Percentiles rank a stretch among this genome's conserved stretches.
Conservation (phyloP, 2,797 vertebrate genomes). For the Pseudotriccus pelzelni region DNA sequence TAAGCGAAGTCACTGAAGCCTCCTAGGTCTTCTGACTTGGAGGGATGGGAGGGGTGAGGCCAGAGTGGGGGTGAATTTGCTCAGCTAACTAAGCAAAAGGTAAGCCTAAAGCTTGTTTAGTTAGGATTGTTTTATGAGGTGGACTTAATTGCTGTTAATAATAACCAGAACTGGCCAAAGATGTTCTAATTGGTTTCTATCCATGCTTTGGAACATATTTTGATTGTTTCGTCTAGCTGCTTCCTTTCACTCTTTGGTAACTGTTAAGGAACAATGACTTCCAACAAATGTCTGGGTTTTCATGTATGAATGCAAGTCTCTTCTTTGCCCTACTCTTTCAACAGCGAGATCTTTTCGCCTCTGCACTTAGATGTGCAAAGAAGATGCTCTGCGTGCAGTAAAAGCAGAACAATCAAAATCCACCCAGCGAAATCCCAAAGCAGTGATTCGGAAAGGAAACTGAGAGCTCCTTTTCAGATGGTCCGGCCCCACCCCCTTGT, state of each 20-base stretch:
- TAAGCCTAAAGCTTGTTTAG: not conserved
- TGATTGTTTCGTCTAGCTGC: not conserved
- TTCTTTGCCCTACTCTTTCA: constrained; percentile 40
- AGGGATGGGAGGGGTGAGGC: not conserved
- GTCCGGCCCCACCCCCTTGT: constrained; percentile 45
- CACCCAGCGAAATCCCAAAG: constrained; percentile 58
- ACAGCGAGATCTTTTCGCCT: constrained; percentile 40
- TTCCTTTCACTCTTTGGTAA: constrained; percentile 52
- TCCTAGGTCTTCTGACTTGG: not conserved
- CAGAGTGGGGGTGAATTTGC: not conserved
- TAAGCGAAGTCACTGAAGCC: not conserved
- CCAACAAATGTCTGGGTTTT: constrained; percentile 48
- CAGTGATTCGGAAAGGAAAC: constrained; percentile 31
- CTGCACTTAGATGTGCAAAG: constrained; percentile 66
- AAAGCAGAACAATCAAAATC: constrained; percentile 60
- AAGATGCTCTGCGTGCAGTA: constrained; percentile 57
- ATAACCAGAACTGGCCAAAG: not conserved
- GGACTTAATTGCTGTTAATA: not conserved
- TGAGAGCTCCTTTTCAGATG: constrained; percentile 61
- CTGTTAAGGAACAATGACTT: constrained; percentile 43
- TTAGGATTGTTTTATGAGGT: constrained; percentile 18
- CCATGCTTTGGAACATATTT: not conserved
- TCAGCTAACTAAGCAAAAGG: not conserved
- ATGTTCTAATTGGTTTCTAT: not conserved
- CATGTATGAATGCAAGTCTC: constrained; percentile 47